A percentile compares a stretch with the other conserved stretches of the same genome.
These are phyloP conservation scores for Eutrigla gurnardus DNA, from an alignment of 2,797 vertebrate species.

Conservation along the genomic window DNA sequence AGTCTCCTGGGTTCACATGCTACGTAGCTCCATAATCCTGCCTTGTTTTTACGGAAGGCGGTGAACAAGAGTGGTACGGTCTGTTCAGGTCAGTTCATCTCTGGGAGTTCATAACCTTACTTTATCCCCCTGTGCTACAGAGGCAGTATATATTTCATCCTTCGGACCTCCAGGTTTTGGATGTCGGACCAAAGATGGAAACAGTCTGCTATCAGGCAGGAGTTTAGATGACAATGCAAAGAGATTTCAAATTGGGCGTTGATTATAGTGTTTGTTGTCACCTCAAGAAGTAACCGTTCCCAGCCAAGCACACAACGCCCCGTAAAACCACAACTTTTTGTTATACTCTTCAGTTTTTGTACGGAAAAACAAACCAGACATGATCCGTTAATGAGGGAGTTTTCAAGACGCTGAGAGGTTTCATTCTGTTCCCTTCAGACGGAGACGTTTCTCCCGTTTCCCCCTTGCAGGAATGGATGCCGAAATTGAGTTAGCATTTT, in stretches of 20 bases:
- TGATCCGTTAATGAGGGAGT: background rate
- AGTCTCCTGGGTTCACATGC: constrained; percentile 18
- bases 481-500: background rate
- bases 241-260: too few relatives aligned
- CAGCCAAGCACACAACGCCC: background rate
- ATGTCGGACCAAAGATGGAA: background rate
- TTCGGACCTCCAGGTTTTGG: constrained; percentile 5
- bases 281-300: background rate
- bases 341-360: background rate
- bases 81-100: constrained; percentile 14
- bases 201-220: background rate
- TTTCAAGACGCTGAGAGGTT: background rate
- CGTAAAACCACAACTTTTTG: background rate
- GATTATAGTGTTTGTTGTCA: background rate
- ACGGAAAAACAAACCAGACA: background rate
- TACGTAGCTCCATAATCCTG: constrained; percentile 28
- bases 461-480: background rate
- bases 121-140: background rate
- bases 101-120: background rate
- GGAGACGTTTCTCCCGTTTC: too few relatives aligned
- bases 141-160: constrained; percentile 1
- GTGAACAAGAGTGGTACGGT: constrained; percentile 17
- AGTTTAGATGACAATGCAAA: constrained; percentile 12
- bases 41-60: constrained; percentile 10
- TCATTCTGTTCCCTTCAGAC: background rate